phyloP scores from a whole-genome alignment of 2,113 vertebrate genomes.

The Psittacara wagleri region DNA sequence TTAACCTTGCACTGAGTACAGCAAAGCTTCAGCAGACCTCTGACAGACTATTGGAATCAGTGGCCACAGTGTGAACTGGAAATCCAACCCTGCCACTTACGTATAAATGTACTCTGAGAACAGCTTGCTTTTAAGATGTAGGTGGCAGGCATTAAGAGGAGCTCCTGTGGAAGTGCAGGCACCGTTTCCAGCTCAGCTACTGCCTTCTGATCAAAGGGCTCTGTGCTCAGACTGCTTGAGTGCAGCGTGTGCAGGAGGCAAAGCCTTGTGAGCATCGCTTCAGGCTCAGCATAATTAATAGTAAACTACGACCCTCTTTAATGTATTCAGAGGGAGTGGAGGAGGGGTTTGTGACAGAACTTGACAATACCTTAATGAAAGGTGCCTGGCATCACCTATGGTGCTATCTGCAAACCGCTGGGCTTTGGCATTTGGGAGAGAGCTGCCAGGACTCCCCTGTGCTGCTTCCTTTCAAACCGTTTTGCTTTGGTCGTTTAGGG shows the following conservation, averaged over 20 bases:
- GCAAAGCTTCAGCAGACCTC: background rate
- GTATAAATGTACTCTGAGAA: background rate
- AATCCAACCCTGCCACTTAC: background rate
- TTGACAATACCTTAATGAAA: background rate
- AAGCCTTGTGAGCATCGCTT: rapidly evolving
- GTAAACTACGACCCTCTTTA: background rate
- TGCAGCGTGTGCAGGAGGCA: rapidly evolving
- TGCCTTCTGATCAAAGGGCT: background rate
- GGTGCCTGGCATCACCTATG: rapidly evolving
- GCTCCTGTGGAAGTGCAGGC: rapidly evolving
- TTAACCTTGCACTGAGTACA: background rate
- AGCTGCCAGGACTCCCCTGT: background rate
- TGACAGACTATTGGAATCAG: background rate
- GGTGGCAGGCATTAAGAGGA: background rate
- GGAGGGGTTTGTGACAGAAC: background rate
- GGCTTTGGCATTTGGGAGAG: background rate
- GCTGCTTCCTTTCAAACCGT: background rate
- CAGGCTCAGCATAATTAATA: background rate
- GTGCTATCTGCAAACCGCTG: rapidly evolving
- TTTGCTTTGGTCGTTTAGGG: background rate
- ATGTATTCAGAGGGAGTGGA: background rate
- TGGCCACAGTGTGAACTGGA: background rate
- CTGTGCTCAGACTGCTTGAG: rapidly evolving
- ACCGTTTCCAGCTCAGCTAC: background rate
- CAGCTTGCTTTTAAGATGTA: background rate